Percentiles rank a stretch among this genome's conserved stretches.
Conservation (phyloP, 2,113 vertebrate genomes). For the Piprites chloris region DNA sequence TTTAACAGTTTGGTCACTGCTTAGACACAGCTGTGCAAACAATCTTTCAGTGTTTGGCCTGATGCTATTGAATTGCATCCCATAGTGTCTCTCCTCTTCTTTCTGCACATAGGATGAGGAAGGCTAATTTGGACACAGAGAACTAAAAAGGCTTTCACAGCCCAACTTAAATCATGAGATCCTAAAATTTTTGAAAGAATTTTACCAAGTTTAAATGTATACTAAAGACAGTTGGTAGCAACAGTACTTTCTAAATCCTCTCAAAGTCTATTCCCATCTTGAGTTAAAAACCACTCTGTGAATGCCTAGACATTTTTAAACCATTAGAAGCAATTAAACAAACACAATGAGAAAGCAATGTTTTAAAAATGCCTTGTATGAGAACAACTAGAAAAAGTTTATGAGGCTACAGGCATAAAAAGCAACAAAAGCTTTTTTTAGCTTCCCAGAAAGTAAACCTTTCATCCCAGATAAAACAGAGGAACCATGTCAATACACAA, state of each 20-base stretch:
- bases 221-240: background rate
- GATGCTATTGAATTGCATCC: constrained; percentile 51
- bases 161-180: background rate
- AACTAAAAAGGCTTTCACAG: background rate
- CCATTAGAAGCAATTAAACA: background rate
- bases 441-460: constrained; percentile 18
- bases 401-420: background rate
- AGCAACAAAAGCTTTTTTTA: background rate
- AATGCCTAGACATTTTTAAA: background rate
- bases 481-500: background rate
- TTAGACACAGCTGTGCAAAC: constrained; percentile 76
- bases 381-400: background rate
- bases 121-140: constrained; percentile 10
- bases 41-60: constrained; percentile 49
- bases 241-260: background rate
- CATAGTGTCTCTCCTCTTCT: background rate
- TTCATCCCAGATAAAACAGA: constrained; percentile 3
- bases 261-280: background rate
- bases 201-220: background rate
- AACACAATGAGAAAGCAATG: background rate
- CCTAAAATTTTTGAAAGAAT: background rate
- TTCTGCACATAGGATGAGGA: constrained; percentile 22
- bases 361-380: background rate
- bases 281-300: background rate
- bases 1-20: constrained; percentile 57